phyloP scores from a whole-genome alignment of 2,113 vertebrate species.

The Nothocercus julius region DNA sequence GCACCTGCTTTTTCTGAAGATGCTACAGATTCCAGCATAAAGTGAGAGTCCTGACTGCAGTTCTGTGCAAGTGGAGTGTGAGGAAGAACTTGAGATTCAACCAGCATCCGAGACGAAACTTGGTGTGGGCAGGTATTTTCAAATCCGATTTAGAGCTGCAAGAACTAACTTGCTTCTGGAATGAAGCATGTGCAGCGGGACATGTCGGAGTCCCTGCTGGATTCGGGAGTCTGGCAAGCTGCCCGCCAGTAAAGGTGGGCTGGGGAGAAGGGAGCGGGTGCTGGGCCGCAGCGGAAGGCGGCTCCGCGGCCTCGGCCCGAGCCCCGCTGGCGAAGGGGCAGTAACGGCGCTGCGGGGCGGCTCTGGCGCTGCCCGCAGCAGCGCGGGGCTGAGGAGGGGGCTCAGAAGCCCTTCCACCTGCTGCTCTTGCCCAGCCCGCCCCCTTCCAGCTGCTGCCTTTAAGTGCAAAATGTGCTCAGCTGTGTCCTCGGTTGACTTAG shows the following conservation, averaged over 20 bases:
- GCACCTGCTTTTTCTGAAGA: neutral
- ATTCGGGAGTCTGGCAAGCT: neutral
- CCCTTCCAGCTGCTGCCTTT: neutral
- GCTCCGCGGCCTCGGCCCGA: too few relatives aligned
- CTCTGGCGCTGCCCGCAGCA: neutral
- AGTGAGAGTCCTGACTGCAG: neutral
- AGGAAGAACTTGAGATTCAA: accelerated
- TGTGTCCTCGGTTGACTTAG: neutral
- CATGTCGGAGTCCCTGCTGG: neutral
- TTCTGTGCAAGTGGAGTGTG: neutral
- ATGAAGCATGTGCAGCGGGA: neutral
- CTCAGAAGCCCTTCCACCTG: neutral
- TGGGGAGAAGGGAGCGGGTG: neutral
- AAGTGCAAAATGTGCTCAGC: neutral
- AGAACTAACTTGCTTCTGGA: neutral
- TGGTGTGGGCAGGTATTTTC: neutral
- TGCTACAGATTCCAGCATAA: neutral
- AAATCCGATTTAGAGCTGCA: accelerated
- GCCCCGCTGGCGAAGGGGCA: too few relatives aligned
- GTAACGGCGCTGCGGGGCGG: too few relatives aligned
- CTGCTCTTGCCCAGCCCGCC: neutral
- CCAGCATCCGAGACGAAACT: neutral
- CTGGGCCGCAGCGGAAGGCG: too few relatives aligned
- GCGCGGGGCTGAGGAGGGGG: accelerated
- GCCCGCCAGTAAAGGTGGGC: neutral